Evolutionary conservation across 1,140 invertebrate species (phyloP).

Genomic region (Eurosta solidaginis): DNA sequence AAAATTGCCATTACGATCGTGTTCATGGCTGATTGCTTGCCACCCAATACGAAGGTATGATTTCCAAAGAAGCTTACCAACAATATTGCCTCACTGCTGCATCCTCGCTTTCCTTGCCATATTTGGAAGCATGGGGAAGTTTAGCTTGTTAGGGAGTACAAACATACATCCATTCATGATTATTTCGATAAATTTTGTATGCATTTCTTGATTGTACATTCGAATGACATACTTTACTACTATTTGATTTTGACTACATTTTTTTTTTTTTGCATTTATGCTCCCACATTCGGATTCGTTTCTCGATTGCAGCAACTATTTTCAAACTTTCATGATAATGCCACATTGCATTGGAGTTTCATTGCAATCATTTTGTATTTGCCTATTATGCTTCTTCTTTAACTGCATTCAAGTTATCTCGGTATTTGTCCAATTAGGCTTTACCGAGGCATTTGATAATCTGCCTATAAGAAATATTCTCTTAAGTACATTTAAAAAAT

Average conservation of each 20-base stretch:
- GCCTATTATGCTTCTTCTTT: background rate
- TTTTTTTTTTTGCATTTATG: background rate
- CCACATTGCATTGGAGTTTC: background rate
- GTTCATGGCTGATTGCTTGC: background rate
- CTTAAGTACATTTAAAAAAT: no score
- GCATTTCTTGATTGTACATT: background rate
- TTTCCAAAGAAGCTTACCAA: background rate
- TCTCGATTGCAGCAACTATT: background rate
- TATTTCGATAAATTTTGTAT: background rate
- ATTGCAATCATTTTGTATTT: background rate
- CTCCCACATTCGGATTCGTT: background rate
- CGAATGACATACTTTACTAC: no score
- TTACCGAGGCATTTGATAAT: background rate
- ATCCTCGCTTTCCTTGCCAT: background rate
- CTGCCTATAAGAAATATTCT: background rate
- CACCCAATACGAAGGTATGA: background rate
- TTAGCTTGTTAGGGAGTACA: background rate
- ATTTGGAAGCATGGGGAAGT: background rate
- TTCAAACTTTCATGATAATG: background rate
- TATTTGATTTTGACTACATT: background rate
- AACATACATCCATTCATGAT: background rate
- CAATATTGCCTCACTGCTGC: background rate
- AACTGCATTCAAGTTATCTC: background rate
- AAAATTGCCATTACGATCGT: background rate
- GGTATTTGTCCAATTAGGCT: constrained; percentile 5